phyloP scores from a whole-genome alignment of 2,797 vertebrate species.

The Characodon lateralis region DNA sequence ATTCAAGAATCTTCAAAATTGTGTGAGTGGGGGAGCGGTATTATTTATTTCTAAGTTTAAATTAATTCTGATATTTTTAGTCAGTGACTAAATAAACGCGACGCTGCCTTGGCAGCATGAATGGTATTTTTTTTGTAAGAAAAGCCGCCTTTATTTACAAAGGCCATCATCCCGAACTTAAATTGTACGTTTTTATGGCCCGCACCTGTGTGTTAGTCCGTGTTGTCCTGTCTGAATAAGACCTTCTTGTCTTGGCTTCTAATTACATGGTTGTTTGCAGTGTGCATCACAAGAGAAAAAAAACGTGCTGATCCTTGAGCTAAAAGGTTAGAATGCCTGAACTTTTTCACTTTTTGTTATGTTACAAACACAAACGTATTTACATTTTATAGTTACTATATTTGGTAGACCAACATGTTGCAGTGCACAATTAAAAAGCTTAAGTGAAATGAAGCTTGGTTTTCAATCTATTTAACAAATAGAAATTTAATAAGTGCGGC shows the following conservation, averaged over 20 bases:
- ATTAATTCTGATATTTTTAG: constrained; percentile 95
- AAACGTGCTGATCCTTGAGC: constrained; percentile 48
- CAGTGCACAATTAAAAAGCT: neutral
- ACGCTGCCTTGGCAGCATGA: constrained; percentile 97
- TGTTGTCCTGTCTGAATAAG: constrained; percentile 75
- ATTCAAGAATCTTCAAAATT: constrained; percentile 61
- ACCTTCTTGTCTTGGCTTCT: constrained; percentile 67
- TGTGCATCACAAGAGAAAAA: constrained; percentile 61
- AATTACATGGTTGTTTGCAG: constrained; percentile 54
- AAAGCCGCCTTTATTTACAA: constrained; percentile 97
- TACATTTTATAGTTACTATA: neutral
- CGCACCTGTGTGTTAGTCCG: constrained; percentile 68
- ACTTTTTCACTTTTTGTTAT: neutral
- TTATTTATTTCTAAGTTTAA: constrained; percentile 97
- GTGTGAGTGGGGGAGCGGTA: constrained; percentile 68
- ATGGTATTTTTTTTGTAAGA: constrained; percentile 89
- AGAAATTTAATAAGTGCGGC: neutral
- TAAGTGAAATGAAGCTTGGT: neutral
- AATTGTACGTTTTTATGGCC: constrained; percentile 69
- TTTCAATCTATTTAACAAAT: neutral
- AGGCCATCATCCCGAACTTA: constrained; percentile 83
- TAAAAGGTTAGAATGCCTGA: constrained; percentile 46
- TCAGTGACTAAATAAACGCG: constrained; percentile 97
- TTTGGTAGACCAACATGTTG: neutral
- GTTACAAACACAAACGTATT: neutral